Evolutionary conservation across 2,113 vertebrate species (phyloP).

Genomic region (Tragelaphus imberbis): DNA sequence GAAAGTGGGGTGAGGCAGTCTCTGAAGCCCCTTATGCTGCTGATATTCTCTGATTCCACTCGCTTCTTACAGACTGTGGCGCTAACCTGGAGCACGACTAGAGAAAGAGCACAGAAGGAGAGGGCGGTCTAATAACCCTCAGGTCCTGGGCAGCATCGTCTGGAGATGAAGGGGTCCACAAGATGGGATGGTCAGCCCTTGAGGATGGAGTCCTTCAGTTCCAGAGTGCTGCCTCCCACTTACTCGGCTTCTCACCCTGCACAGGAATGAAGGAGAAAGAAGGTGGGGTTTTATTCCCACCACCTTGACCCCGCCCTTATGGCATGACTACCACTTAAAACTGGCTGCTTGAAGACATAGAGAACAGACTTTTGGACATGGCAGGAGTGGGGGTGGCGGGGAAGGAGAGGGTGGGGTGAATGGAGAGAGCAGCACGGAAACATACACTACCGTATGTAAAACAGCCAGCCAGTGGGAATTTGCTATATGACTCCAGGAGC

Average conservation of each 20-base stretch:
- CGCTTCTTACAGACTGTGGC: not conserved
- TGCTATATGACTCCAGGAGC: not conserved
- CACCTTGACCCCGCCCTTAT: not conserved
- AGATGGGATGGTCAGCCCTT: not conserved
- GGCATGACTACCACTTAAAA: not conserved
- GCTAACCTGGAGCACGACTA: rapidly evolving
- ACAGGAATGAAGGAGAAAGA: not conserved
- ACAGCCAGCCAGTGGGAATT: not conserved
- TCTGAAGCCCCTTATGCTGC: not conserved
- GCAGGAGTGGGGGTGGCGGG: not conserved
- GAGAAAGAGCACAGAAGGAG: not conserved
- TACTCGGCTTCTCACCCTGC: not conserved
- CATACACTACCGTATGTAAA: not conserved
- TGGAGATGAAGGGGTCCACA: not conserved
- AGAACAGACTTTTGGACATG: not conserved
- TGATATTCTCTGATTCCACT: not conserved
- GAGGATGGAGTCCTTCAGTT: not conserved
- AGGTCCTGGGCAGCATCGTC: not conserved
- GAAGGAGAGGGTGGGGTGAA: not conserved
- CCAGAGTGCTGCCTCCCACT: not conserved
- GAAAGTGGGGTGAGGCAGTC: not conserved
- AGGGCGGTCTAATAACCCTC: not conserved
- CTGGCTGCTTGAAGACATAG: not conserved
- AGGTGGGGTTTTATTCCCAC: rapidly evolving
- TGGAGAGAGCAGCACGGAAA: not conserved